Base-by-base conservation (phyloP, 2,888 invertebrate species). In the Stenchaetothrips biformis region DNA sequence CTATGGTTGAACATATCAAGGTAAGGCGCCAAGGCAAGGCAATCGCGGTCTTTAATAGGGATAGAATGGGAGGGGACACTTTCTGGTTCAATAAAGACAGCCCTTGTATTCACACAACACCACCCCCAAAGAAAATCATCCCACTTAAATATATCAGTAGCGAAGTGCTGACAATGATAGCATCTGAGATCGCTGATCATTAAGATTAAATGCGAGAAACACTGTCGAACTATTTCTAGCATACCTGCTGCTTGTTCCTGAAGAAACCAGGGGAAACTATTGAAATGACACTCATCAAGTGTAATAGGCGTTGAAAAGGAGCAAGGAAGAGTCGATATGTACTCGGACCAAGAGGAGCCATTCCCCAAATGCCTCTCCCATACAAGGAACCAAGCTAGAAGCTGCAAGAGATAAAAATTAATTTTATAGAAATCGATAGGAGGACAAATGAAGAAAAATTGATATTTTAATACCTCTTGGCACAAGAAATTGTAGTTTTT, bases 1-100 rank as follows among this genome's bases (percentile, higher is more conserved):
- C 88, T 94, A 85, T 97, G 97, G 88, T 97, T 97, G 82, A 97
- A 93, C 88, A 97, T 91, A 86, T 97, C 97, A 81, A 97, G 88
- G 86, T 93, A 95, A 0, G 97, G 97, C 82, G 95, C 95, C 79
- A 97, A 86, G 7, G 95, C 96, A 87, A 89, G 83, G 83, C 86
- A 86, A 83, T 88, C 84, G 81, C 86, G 83, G 80, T 86, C 86
- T 21, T 78, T 62, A 11, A 81, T 37, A 13, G 47, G 62, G 16
- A 81, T 47, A n/a, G 27, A 25, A 74, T 74, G 67, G 7, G 67
- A 21, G 11, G 67, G 67, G 25, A 74, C 67, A 74, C 25, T 74
- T 25, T 25, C 67, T 74, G 67, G 67, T 21, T 74, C 67, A 21
- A 74, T 74, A 74, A 74, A 74, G 11, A 74, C 67, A 74, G 67